Percentiles rank a stretch among this genome's conserved stretches.
These are phyloP conservation scores for Coregonus ussuriensis DNA, from an alignment of 2,797 vertebrate species.

Conservation along the genomic window DNA sequence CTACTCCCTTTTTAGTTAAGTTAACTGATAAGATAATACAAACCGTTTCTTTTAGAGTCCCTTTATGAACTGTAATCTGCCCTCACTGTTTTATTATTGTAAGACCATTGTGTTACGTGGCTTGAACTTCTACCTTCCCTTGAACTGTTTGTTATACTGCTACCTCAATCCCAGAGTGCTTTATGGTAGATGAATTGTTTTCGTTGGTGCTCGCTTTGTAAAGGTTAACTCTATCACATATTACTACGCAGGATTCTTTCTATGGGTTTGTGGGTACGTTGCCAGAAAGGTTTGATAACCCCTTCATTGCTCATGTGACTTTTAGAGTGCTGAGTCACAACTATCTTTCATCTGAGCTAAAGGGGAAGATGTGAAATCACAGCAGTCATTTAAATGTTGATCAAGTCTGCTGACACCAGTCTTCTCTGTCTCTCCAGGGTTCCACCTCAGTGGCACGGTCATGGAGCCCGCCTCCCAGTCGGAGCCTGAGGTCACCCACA, in stretches of 20 bases:
- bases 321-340: not conserved
- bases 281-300: not conserved
- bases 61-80: not conserved
- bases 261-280: not conserved
- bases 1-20: not conserved
- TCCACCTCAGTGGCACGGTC: conserved; percentile 97
- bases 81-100: not conserved
- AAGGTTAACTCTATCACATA: not conserved
- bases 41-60: not conserved
- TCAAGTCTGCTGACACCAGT: not conserved
- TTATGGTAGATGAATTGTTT: not conserved
- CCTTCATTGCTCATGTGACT: not conserved
- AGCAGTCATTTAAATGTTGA: not conserved
- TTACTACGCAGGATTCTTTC: not conserved
- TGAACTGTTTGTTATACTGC: not conserved
- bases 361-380: not conserved
- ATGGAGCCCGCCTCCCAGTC: conserved; percentile 86
- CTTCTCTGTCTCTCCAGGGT: conserved; percentile 74
- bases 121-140: not conserved
- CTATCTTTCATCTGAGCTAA: not conserved
- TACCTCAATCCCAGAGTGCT: not conserved
- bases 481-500: conserved; percentile 92
- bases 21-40: not conserved
- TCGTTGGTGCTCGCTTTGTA: not conserved
- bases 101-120: not conserved